Evolutionary conservation across 2,113 vertebrate genomes (phyloP), one percentile per base, ranked within the genome.

Genomic region (Channa argus): DNA sequence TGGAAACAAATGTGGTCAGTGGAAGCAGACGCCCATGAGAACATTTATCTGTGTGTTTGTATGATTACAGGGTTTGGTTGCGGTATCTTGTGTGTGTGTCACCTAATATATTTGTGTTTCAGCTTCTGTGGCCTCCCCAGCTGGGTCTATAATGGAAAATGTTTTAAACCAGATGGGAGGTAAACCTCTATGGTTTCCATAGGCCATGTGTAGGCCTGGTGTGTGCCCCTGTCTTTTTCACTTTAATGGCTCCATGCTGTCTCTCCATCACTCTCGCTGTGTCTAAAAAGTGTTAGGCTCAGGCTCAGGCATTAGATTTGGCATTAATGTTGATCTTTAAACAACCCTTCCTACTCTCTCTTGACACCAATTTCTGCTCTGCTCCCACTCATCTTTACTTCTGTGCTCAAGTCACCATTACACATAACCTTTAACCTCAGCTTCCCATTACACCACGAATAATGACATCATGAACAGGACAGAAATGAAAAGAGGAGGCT

Each of bases 51-150:
- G 66, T 69, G 58, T 47, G 71, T 68, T 63, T 59, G 72, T 52
- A 13, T 80, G 73, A 80, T 84, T 63, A 75, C 50, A 60, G 76
- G 58, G 56, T 77, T 56, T 5, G 59, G 51, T 33, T 71, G 72
- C 43, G 76, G 81, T 69, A 36, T 60, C 39, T 41, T 34, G 71
- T 87, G 77, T 88, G 77, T 24, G 74, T 78, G 77, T 67, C 74
- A 80, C 69, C 69, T 78, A 65, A 60, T 64, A 53, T 78, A 58
- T 60, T 74, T 61, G 54, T 76, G 61, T 56, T 41, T 86, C 64
- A 73, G 64, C 37, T 66, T 73, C 7, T 60, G 70, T 63, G 74
- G 79, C 46, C 63, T 62, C n/a, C 38, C 6, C 41, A 74, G 71
- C 55, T 71, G 77, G 8, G 37, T 81, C 3, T 39, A 49, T 71